phyloP scores from a whole-genome alignment of 2,113 vertebrate genomes.

The Sorex araneus region DNA sequence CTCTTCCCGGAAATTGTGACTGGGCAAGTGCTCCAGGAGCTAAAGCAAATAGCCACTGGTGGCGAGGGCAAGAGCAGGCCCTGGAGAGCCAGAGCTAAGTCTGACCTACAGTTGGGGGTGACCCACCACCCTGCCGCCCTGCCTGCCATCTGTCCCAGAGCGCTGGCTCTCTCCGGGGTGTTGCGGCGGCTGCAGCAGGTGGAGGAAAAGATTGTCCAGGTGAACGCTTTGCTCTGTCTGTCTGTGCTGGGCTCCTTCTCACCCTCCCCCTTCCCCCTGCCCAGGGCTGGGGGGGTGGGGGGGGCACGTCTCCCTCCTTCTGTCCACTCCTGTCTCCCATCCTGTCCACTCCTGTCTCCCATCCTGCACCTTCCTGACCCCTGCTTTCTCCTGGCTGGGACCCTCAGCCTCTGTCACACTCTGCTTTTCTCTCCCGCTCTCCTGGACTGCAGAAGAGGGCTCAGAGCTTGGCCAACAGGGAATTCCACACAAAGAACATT shows the following conservation, averaged over 20 bases:
- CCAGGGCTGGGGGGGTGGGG: not conserved
- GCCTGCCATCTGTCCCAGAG: conserved; percentile 90
- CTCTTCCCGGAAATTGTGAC: conserved; percentile 54
- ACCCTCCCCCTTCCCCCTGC: not conserved
- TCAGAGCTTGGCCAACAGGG: conserved; percentile 95
- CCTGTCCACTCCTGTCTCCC: not conserved
- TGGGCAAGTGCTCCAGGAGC: conserved; percentile 88
- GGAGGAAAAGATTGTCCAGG: conserved; percentile 96
- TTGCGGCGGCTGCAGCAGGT: conserved; percentile 96
- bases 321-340: not conserved
- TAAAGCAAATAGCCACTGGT: conserved; percentile 85
- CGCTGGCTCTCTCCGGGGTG: conserved; percentile 93
- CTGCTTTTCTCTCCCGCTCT: conserved; percentile 66
- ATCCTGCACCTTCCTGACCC: not conserved
- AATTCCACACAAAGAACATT: conserved; percentile 98
- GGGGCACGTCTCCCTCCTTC: not conserved
- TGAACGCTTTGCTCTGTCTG: conserved; percentile 87
- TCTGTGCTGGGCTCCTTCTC: not conserved
- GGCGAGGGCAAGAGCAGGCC: conserved; percentile 87
- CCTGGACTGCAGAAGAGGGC: conserved; percentile 93
- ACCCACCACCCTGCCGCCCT: conserved; percentile 87
- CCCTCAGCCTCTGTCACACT: not conserved
- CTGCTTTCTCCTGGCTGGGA: not conserved
- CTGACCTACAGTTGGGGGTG: conserved; percentile 85
- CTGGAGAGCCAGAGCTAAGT: conserved; percentile 86